A percentile compares a stretch with the other conserved stretches of the same genome.
phyloP scores from a whole-genome alignment of 2,113 vertebrate genomes.

The Ciconia stormi region DNA sequence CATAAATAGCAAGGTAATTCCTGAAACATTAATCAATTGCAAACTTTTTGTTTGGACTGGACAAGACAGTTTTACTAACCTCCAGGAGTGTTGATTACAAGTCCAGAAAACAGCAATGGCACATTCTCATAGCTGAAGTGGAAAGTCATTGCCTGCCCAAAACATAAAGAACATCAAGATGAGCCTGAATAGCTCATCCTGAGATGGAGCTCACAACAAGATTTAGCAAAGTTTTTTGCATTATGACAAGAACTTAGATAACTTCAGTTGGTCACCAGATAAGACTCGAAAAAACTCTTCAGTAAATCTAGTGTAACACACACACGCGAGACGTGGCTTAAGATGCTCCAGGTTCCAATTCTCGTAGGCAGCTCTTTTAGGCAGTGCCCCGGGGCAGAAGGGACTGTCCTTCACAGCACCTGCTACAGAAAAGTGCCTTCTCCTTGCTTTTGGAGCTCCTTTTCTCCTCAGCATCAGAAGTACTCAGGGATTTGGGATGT shows the following conservation, averaged over 20 bases:
- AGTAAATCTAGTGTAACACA: background rate
- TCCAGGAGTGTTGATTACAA: conserved; percentile 91
- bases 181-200: background rate
- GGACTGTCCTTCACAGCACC: background rate
- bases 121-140: conserved; percentile 87
- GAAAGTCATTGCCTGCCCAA: conserved; percentile 89
- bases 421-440: background rate
- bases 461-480: background rate
- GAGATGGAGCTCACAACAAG: background rate
- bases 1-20: background rate
- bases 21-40: background rate
- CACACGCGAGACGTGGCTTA: background rate
- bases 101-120: conserved; percentile 87
- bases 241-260: background rate
- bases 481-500: background rate
- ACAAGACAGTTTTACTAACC: conserved; percentile 76
- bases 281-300: background rate
- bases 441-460: background rate
- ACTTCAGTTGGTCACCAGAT: background rate
- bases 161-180: conserved; percentile 12
- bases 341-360: background rate
- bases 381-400: background rate
- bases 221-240: background rate
- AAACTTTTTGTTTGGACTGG: background rate
- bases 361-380: background rate